A percentile compares a stretch with the other conserved stretches of the same genome.
Evolutionary conservation across 2,888 invertebrate genomes (phyloP).

Genomic region (Boloria euphrosyne): DNA sequence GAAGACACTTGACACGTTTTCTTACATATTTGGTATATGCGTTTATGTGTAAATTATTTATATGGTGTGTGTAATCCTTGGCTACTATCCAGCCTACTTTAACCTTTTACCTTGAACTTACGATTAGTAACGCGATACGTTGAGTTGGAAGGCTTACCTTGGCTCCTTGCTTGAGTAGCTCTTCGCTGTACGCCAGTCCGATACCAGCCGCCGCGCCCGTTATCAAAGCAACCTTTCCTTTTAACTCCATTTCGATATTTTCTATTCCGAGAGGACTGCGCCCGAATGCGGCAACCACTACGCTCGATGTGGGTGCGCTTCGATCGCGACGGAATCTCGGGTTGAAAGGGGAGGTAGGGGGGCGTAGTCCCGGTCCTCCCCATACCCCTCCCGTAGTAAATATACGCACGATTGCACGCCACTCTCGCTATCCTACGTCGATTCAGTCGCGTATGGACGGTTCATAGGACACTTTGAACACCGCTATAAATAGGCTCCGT

Average conservation of each 20-base stretch:
- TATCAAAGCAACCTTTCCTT: conserved; percentile 87
- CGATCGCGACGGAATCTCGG: conserved; percentile 65
- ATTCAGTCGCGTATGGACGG: conserved; percentile 53
- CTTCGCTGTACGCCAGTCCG: conserved; percentile 87
- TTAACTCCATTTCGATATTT: conserved; percentile 84
- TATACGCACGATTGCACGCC: conserved; percentile 69
- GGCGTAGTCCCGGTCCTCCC: conserved; percentile 56
- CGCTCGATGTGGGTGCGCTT: conserved; percentile 58
- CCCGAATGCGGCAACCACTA: conserved; percentile 56
- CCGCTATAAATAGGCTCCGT: conserved; percentile 44
- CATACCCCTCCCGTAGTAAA: conserved; percentile 70
- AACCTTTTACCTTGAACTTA: conserved; percentile 70
- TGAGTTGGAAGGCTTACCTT: conserved; percentile 79
- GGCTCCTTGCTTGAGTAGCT: conserved; percentile 87
- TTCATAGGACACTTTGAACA: conserved; percentile 44
- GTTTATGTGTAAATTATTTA: background rate
- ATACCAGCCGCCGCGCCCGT: conserved; percentile 89
- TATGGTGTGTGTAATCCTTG: conserved; percentile 41
- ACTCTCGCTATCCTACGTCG: conserved; percentile 66
- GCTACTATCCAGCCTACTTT: conserved; percentile 49
- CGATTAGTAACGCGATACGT: conserved; percentile 46
- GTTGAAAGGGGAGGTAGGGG: conserved; percentile 46
- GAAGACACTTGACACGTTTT: conserved; percentile 39
- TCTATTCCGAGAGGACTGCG: conserved; percentile 54
- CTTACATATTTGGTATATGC: conserved; percentile 24